Base-by-base conservation (phyloP, 2,797 vertebrate genomes). In the Pangasius krempfi region DNA sequence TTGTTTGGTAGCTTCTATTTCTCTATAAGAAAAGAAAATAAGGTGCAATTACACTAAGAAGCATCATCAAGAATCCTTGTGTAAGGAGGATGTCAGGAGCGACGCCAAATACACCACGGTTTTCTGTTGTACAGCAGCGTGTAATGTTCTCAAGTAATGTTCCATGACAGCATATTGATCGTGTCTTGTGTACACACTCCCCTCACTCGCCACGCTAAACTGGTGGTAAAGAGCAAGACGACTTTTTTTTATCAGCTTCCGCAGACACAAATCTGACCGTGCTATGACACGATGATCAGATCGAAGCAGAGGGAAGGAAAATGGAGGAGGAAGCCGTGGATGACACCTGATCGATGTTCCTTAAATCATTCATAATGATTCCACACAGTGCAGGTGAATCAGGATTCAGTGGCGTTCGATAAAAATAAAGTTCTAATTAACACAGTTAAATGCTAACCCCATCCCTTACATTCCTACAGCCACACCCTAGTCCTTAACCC, bases 71-170 rank as follows among this genome's bases (percentile, higher is more conserved):
- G 25, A 25, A 22, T 70, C 66, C 33, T 75, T 50, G 1, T 1
- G 4, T 16, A 52, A 52, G 13, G 4, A 27, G 73, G 16, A 20
- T 9, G 16, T 20, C 52, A 58, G 4, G 16, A 80, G 9, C 0
- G 0, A 58, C 3, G 1, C 54, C 9, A 58, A 82, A 64, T 2
- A 44, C 25, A 62, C 20, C 33, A 2, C 0, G 0, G 1, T 62
- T 82, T 82, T 44, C 80, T 62, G 37, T 82, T 82, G 14, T 44
- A n/a, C 58, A 62, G 56, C 56, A 18, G 25, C 25, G 64, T 9
- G 58, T 83, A 64, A 64, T n/a, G 54, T 37, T 81, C 30, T 58
- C 9, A 81, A 81, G 52, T 37, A 79, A 79, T 54, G 54, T 81
- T 64, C 58, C 58, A 64, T 83, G 80, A 83, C 58, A 62, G 25